A percentile compares a stretch with the other conserved stretches of the same genome.
Conservation (phyloP, 2,113 vertebrate species). For the Dicrurus megarhynchus region DNA sequence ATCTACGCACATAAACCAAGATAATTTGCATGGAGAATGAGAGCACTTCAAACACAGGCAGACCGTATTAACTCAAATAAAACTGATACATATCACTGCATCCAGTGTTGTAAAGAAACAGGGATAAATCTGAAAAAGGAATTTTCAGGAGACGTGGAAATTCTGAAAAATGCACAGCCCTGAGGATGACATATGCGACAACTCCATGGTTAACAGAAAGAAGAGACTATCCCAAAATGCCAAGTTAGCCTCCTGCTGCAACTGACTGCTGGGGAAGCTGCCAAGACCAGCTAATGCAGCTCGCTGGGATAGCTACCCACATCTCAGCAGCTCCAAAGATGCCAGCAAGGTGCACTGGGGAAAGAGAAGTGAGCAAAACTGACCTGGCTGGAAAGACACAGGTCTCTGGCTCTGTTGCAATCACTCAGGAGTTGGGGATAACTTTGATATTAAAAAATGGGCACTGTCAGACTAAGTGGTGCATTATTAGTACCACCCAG, state of each 20-base stretch:
- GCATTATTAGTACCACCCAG: not conserved
- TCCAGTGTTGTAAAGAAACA: not conserved
- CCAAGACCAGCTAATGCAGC: not conserved
- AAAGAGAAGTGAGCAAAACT: not conserved
- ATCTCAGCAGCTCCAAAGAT: not conserved
- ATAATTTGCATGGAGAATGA: not conserved
- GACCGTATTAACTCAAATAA: not conserved
- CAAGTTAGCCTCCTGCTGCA: not conserved
- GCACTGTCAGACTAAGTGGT: not conserved
- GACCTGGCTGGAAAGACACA: not conserved
- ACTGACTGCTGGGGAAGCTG: not conserved
- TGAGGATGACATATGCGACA: fast-evolving
- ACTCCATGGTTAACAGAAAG: not conserved
- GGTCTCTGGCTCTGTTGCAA: not conserved
- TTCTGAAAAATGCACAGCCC: not conserved
- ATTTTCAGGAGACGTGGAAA: not conserved
- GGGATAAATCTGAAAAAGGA: not conserved
- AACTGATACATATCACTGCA: not conserved
- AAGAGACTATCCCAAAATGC: not conserved
- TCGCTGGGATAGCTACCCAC: fast-evolving
- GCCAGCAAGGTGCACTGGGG: not conserved
- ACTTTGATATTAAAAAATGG: not conserved
- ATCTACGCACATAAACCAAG: not conserved
- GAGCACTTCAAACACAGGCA: not conserved
- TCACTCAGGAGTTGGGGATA: not conserved